Evolutionary conservation across 2,113 vertebrate genomes (phyloP), one percentile per base, ranked within the genome.

Genomic region (Cyphomyrus plagiostoma): DNA sequence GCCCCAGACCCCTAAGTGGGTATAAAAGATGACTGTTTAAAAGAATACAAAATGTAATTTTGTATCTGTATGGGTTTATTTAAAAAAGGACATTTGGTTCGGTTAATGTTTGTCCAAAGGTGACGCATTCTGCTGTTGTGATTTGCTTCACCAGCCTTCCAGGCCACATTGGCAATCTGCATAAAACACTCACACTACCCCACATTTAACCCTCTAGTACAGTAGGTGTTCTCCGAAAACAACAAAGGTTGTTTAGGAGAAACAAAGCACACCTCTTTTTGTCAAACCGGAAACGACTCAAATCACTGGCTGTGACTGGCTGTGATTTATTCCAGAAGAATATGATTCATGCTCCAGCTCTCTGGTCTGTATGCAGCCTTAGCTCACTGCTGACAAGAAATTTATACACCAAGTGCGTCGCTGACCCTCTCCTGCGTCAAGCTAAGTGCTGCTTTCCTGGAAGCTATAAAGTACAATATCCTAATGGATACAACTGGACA

Each of bases 191-290:
- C 84, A 10, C 17, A 10, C 30, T 42, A 30, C 19, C 9, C 35
- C 52, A 26, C 26, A 42, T 62, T 58, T 8, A 42, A 39, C 21
- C 49, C 39, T 3, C 15, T 39, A 45, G 53, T 39, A 88, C 56
- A 45, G 39, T 42, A 88, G 56, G 56, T 39, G 10, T 35, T 62
- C 35, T 42, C 15, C 8, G 19, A 88, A 53, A 56, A 23, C 87
- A 88, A 19, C 62, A 70, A 30, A 19, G 35, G 30, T 94, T 94
- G 93, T 94, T 94, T 93, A 94, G 88, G 45, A 90, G 84, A 87
- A 90, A 87, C 82, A 70, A 45, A 86, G 1, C 35, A 92, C 87
- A 89, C 49, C 15, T 88, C 90, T 90, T 92, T 93, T 92, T 94
- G 83, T 91, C 56, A 50, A 70, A 90, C 90, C 93, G 93, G 93